phyloP scores from a whole-genome alignment of 2,888 invertebrate species.

The Lapara coniferarum region DNA sequence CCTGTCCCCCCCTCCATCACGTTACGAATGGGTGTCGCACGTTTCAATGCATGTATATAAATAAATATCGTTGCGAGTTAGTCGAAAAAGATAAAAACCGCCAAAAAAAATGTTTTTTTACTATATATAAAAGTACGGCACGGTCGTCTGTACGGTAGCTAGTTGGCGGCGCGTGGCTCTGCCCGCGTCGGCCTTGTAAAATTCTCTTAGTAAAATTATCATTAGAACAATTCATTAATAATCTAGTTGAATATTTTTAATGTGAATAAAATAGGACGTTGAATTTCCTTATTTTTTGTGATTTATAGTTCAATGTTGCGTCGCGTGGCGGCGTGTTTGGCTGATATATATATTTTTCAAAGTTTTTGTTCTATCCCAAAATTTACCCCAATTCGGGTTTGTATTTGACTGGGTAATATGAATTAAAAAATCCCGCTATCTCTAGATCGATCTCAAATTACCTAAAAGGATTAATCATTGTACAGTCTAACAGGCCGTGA shows the following conservation, averaged over 20 bases:
- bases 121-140: slow-evolving; percentile 7
- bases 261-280: slow-evolving; percentile 17
- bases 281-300: background rate
- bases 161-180: slow-evolving; percentile 7
- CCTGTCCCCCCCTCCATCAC: slow-evolving; percentile 9
- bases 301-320: slow-evolving; percentile 12
- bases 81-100: slow-evolving; percentile 19
- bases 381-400: background rate
- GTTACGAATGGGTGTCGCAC: slow-evolving; percentile 21
- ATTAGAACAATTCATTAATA: slow-evolving; percentile 19
- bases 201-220: slow-evolving; percentile 21
- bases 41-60: slow-evolving; percentile 16
- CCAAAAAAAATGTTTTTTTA: slow-evolving; percentile 15
- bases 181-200: background rate
- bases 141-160: slow-evolving; percentile 13
- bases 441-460: background rate
- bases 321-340: background rate
- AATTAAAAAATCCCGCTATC: background rate
- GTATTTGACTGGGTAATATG: background rate
- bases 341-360: background rate
- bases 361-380: background rate
- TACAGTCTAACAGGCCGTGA: background rate
- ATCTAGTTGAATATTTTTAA: slow-evolving; percentile 23
- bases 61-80: slow-evolving; percentile 21
- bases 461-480: background rate